Percentiles rank a stretch among this genome's conserved stretches.
Conservation (phyloP, 2,113 vertebrate genomes). For the Phylloscopus trochiloides region DNA sequence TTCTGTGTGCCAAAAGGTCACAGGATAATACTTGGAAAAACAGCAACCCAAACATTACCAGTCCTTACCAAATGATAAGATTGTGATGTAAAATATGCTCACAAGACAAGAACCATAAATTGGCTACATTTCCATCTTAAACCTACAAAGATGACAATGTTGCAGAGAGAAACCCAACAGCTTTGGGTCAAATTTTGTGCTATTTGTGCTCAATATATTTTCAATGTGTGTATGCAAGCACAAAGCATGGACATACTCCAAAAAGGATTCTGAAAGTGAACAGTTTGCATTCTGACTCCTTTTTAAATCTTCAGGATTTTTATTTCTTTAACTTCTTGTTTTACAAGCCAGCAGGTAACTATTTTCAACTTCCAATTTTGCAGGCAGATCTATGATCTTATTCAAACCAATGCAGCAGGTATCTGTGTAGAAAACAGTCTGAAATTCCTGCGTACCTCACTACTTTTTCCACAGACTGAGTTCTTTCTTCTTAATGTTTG, state of each 20-base stretch:
- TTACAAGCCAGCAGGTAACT: not conserved
- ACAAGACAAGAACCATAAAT: not conserved
- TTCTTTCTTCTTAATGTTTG: not conserved
- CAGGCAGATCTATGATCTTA: not conserved
- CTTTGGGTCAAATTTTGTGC: not conserved
- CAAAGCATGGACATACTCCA: not conserved
- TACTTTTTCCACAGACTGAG: not conserved
- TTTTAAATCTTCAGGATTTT: not conserved
- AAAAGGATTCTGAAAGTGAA: not conserved
- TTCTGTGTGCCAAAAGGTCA: conserved; percentile 71
- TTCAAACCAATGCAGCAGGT: not conserved
- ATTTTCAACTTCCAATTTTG: not conserved
- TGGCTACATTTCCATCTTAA: not conserved
- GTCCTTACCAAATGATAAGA: not conserved
- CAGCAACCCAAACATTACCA: not conserved
- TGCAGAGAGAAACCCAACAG: not conserved
- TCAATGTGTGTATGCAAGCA: not conserved
- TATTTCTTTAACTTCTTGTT: not conserved
- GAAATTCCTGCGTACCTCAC: not conserved
- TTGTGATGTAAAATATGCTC: not conserved
- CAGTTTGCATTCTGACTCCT: not conserved
- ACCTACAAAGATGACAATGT: not conserved
- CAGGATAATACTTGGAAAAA: not conserved
- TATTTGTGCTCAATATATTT: not conserved
- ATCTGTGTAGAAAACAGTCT: not conserved